A percentile compares a stretch with the other conserved stretches of the same genome.
phyloP scores from a whole-genome alignment of 2,888 invertebrate species.

The Euclidia mi region DNA sequence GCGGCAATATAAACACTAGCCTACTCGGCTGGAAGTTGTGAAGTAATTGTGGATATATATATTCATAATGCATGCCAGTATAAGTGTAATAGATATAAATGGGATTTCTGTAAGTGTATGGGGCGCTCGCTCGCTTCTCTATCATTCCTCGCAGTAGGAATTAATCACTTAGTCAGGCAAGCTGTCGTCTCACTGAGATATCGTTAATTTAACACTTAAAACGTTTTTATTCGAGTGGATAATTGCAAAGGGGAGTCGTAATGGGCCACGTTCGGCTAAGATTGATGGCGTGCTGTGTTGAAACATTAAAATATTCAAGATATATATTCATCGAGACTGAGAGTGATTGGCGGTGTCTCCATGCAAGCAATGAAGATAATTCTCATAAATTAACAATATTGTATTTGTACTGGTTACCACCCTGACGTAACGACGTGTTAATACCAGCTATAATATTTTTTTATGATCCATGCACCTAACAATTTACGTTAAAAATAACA shows the following conservation, averaged over 20 bases:
- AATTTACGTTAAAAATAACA: too few species aligned
- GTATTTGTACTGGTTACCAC: background rate
- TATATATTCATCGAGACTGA: constrained; percentile 43
- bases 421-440: too few species aligned
- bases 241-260: constrained; percentile 85
- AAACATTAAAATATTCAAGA: constrained; percentile 80
- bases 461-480: too few species aligned
- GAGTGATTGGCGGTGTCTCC: constrained; percentile 32
- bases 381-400: constrained; percentile 24
- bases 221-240: constrained; percentile 89
- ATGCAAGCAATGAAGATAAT: constrained; percentile 39
- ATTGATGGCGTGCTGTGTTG: constrained; percentile 85
- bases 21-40: constrained; percentile 14
- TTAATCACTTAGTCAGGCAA: constrained; percentile 85
- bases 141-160: constrained; percentile 73
- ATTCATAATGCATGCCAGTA: constrained; percentile 26
- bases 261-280: constrained; percentile 84
- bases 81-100: constrained; percentile 64
- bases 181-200: constrained; percentile 82
- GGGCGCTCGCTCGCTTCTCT: constrained; percentile 65
- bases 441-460: too few species aligned
- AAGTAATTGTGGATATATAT: constrained; percentile 32
- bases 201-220: constrained; percentile 89
- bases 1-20: constrained; percentile 16
- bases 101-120: constrained; percentile 57